Evolutionary conservation across 37 sponge, comb jelly and placozoan genomes (phyloP).

Genomic region (Petrosia ficiformis): DNA sequence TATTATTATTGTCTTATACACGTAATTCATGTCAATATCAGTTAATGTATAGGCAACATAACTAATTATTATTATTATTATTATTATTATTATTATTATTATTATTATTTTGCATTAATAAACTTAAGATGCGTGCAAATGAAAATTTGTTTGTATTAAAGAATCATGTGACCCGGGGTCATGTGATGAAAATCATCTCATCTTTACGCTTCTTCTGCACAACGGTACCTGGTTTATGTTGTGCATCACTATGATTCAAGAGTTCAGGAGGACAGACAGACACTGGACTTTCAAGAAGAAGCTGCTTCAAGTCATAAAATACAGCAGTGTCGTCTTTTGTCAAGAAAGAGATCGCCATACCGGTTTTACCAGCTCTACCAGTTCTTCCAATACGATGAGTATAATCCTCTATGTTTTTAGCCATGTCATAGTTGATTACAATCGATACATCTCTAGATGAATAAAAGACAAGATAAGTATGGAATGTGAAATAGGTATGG

Average conservation of each 20-base stretch:
- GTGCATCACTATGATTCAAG: slow-evolving; percentile 94
- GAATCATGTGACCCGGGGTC: too few relatives aligned
- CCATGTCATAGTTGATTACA: slow-evolving; percentile 99
- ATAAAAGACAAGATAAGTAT: not conserved
- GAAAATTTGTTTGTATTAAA: too few relatives aligned
- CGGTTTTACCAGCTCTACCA: slow-evolving; percentile 93
- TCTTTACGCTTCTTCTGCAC: slow-evolving; percentile 83
- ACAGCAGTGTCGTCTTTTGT: slow-evolving; percentile 92
- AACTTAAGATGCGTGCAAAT: too few relatives aligned
- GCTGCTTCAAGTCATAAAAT: slow-evolving; percentile 95
- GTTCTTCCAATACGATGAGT: slow-evolving; percentile 96
- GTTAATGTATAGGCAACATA: too few relatives aligned
- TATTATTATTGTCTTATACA: too few relatives aligned
- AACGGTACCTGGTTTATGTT: slow-evolving; percentile 92
- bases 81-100: too few relatives aligned
- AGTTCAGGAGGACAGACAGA: slow-evolving; percentile 92
- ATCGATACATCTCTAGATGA: slow-evolving; percentile 81
- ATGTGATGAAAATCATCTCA: slow-evolving; percentile 78
- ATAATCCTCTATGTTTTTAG: slow-evolving; percentile 95
- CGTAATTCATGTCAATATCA: too few relatives aligned
- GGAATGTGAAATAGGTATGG: not conserved
- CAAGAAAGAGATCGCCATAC: slow-evolving; percentile 91
- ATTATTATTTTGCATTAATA: too few relatives aligned
- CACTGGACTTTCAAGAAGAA: slow-evolving; percentile 73
- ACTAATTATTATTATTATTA: too few relatives aligned